phyloP scores from a whole-genome alignment of 2,113 vertebrate species.

The Dermatemys mawii region DNA sequence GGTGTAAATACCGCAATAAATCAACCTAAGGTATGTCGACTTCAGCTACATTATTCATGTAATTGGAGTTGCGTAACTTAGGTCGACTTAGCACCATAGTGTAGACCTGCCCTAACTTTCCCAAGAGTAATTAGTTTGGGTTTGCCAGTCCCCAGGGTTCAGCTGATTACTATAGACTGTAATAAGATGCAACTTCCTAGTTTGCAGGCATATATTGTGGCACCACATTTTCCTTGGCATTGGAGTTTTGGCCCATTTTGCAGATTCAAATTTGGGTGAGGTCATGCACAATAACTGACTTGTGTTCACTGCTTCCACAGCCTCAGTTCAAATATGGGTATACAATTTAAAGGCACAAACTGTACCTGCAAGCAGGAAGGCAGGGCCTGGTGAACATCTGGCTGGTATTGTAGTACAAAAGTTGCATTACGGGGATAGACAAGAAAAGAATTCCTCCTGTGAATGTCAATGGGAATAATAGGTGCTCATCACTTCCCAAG shows the following conservation, averaged over 20 bases:
- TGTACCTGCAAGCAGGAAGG: neutral
- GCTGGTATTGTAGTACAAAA: neutral
- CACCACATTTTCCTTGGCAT: neutral
- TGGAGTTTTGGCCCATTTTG: neutral
- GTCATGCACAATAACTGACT: neutral
- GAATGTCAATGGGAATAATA: neutral
- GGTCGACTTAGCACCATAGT: too few species aligned
- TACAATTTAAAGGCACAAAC: neutral
- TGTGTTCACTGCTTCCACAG: neutral
- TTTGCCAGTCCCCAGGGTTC: neutral
- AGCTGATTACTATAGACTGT: neutral
- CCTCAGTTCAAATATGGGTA: neutral
- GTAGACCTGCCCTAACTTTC: neutral
- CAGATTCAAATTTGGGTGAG: neutral
- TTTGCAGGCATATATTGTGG: neutral
- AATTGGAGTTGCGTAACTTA: too few species aligned
- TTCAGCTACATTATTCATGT: too few species aligned
- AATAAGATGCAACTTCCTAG: neutral
- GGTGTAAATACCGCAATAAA: too few species aligned
- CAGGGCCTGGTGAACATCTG: neutral
- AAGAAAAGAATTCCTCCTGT: neutral
- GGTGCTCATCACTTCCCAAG: neutral
- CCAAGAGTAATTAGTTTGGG: neutral
- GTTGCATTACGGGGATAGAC: neutral
- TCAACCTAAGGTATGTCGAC: too few species aligned